A percentile compares a stretch with the other conserved stretches of the same genome.
phyloP scores from a whole-genome alignment of 2,888 invertebrate genomes.

The Hirtodrosophila trivittata region DNA sequence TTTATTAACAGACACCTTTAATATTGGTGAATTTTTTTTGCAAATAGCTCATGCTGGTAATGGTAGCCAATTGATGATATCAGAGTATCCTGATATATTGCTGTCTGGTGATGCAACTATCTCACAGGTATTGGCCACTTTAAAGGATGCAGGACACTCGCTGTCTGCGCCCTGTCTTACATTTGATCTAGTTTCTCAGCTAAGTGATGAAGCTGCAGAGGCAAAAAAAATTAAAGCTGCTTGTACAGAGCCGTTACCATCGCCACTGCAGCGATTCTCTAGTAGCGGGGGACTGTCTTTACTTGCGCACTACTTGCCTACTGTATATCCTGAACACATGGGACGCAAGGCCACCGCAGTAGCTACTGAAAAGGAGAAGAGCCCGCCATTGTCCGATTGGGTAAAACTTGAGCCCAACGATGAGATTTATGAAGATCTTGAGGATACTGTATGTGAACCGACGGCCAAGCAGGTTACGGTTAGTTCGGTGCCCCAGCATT shows the following conservation, averaged over 20 bases:
- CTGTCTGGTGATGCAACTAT: slow-evolving; percentile 86
- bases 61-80: slow-evolving; percentile 84
- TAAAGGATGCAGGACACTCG: slow-evolving; percentile 85
- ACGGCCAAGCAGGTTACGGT: slow-evolving; percentile 85
- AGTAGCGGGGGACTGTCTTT: slow-evolving; percentile 94
- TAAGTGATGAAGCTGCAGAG: slow-evolving; percentile 45
- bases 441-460: slow-evolving; percentile 85
- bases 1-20: slow-evolving; percentile 72
- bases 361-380: slow-evolving; percentile 82
- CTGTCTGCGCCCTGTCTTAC: slow-evolving; percentile 85
- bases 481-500: slow-evolving; percentile 93
- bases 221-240: slow-evolving; percentile 74
- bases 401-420: slow-evolving; percentile 86
- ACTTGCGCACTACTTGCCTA: slow-evolving; percentile 93
- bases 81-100: slow-evolving; percentile 84
- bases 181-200: slow-evolving; percentile 74
- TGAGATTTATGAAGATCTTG: slow-evolving; percentile 87
- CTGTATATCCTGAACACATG: slow-evolving; percentile 93
- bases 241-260: slow-evolving; percentile 82
- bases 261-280: slow-evolving; percentile 93
- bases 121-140: slow-evolving; percentile 86
- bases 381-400: slow-evolving; percentile 83
- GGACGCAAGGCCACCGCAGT: slow-evolving; percentile 85
- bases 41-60: slow-evolving; percentile 75
- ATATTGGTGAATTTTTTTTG: slow-evolving; percentile 78